Percentiles rank a stretch among this genome's conserved stretches.
phyloP scores from a whole-genome alignment of 2,113 vertebrate species.

The Pachypanchax playfairii region DNA sequence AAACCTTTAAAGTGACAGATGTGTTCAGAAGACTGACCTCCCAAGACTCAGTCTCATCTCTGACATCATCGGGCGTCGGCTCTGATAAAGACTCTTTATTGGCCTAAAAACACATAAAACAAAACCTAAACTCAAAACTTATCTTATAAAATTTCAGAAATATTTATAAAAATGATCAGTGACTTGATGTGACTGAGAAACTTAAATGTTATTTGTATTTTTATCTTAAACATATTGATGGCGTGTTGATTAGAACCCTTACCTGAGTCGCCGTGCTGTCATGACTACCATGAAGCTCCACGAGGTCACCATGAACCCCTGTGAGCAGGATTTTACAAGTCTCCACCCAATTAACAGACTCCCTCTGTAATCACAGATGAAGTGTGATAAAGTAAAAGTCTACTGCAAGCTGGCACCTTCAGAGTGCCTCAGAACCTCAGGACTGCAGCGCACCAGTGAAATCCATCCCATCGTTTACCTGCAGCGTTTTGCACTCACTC shows the following conservation, averaged over 20 bases:
- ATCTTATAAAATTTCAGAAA: no score
- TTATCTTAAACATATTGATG: no score
- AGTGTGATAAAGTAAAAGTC: neutral
- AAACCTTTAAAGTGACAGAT: no score
- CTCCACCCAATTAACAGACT: slow-evolving; percentile 83
- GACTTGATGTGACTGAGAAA: no score
- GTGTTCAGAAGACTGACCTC: no score
- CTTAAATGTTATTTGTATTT: no score
- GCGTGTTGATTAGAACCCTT: neutral
- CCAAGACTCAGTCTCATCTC: slow-evolving; percentile 24
- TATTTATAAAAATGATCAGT: no score
- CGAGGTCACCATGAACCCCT: slow-evolving; percentile 63
- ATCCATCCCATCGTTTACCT: slow-evolving; percentile 52
- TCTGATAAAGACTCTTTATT: slow-evolving; percentile 10
- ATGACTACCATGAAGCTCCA: slow-evolving; percentile 11
- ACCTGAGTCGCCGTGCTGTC: slow-evolving; percentile 42
- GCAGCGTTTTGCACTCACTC: slow-evolving; percentile 60
- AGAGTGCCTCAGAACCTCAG: neutral
- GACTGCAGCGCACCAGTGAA: neutral
- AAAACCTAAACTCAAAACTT: no score
- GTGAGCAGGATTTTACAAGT: slow-evolving; percentile 79
- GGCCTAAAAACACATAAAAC: slow-evolving; percentile 34
- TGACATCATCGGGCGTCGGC: neutral
- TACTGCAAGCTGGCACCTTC: no score
- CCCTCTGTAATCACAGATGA: slow-evolving; percentile 68